Base-by-base conservation (phyloP, 1,140 invertebrate genomes). In the Nebria ingens region DNA sequence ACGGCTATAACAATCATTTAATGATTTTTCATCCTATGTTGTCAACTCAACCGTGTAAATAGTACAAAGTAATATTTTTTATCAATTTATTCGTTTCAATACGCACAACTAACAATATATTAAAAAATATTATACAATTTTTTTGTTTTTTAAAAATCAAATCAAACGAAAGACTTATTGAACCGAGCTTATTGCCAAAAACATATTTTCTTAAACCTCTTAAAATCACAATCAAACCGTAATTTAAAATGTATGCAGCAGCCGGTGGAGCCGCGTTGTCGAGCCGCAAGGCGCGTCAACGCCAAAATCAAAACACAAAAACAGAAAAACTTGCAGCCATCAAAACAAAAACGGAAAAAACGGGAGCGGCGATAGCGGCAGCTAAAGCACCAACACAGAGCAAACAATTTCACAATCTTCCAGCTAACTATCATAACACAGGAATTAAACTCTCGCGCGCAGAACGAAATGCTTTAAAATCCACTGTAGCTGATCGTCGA, bases 211-310 rank as follows among this genome's bases (percentile, higher is more conserved):
- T 45, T 45, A 45, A 45, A 45, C 4, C 13, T 6, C 25, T 29
- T 29, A 29, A 4, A 29, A 29, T 13, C 4, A 4, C 40, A 45
- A 34, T 34, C 25, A 34, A 9, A 34, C 25, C n/a, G n/a, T n/a
- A 61, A 62, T 63, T 62, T 55, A 73, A 73, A 60, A 86, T 86
- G 83, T 86, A 85, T 76, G 83, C 83, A 64, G 83, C 83, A 63
- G 83, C 83, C 65, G 83, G 83, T 64, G 83, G 83, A 67, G 82
- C 83, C 61, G 83, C 81, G 62, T 72, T 85, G 66, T 83, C 82
- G 64, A 82, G 81, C 67, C 78, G 83, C 61, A 82, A 84, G 68
- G 82, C 78, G 17, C 74, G 79, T 40, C 74, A 76, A 60, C 67
- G 69, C 51, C 74, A 77, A 60, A 58, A 62, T 51, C 76, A 77